phyloP scores from a whole-genome alignment of 2,113 vertebrate genomes.

The Rissa tridactyla region DNA sequence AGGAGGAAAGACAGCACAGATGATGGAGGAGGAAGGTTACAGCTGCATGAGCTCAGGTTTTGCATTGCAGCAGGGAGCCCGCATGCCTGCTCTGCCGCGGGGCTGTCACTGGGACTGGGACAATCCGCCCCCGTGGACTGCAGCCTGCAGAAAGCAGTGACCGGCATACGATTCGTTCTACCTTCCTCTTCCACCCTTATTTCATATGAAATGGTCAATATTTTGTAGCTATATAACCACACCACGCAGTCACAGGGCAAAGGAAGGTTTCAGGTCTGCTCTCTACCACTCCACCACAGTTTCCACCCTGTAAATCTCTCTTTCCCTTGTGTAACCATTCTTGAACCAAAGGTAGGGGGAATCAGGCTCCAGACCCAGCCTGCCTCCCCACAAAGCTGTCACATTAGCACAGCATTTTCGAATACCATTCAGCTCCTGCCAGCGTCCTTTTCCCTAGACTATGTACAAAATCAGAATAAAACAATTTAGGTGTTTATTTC shows the following conservation, averaged over 20 bases:
- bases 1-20: not conserved
- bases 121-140: accelerated
- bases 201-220: not conserved
- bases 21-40: not conserved
- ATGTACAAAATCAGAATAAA: not conserved
- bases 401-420: not conserved
- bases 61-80: not conserved
- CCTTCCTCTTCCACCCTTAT: not conserved
- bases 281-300: not conserved
- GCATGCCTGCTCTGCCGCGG: accelerated
- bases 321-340: not conserved
- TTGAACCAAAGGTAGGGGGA: not conserved
- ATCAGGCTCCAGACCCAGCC: not conserved
- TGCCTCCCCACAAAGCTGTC: not conserved
- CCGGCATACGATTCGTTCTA: not conserved
- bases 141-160: not conserved
- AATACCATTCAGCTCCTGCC: not conserved
- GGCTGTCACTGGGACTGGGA: not conserved
- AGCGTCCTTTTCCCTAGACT: not conserved
- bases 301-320: not conserved
- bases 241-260: not conserved
- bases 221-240: not conserved
- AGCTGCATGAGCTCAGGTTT: not conserved
- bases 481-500: not conserved
- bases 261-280: not conserved